Base-by-base conservation (phyloP, 2,888 invertebrate genomes). In the Acronicta psi region DNA sequence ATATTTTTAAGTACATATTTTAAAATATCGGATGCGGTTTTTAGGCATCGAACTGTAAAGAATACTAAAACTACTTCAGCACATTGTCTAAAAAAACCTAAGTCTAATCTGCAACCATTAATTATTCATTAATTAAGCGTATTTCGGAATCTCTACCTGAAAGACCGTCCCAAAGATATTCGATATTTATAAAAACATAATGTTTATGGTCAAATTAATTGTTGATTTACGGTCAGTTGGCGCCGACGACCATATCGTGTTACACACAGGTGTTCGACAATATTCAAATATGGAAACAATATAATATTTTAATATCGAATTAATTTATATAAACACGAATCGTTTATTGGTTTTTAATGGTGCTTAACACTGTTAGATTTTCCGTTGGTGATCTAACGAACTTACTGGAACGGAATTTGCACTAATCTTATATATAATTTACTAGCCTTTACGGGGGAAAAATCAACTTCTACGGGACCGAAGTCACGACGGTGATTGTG, bases 201-300 rank as follows among this genome's bases (percentile, higher is more conserved):
- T 60, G 64, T 72, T 68, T 61, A 69, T 69, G 49, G 53, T 64
- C 65, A 66, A 71, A 74, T 83, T 80, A 77, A 78, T 63, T 59
- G 49, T 38, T 53, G 50, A 66, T 74, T 73, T 73, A 69, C 63
- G 59, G 55, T 50, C 64, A 66, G 62, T 63, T 65, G 67, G 69
- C 59, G 58, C 60, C 56, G 69, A 59, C 65, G 42, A 20, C 31
- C 51, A 77, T 82, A 69, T 89, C 84, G 45, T 3, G 60, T 89
- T 84, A 75, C 88, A 47, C 63, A 79, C 87, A 88, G 87, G 87
- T 88, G 87, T 84, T 73, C 78, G 54, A 68, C 74, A 60, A 79
- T 71, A 83, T 80, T 64, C 52, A 53, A 71, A 75, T 68, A 62
- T 69, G 68, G 46, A 13, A 59, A 60, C 66, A 65, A 57, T 70